Base-by-base conservation (phyloP, 2,888 invertebrate species). In the Rhimphoctona megacephalus region DNA sequence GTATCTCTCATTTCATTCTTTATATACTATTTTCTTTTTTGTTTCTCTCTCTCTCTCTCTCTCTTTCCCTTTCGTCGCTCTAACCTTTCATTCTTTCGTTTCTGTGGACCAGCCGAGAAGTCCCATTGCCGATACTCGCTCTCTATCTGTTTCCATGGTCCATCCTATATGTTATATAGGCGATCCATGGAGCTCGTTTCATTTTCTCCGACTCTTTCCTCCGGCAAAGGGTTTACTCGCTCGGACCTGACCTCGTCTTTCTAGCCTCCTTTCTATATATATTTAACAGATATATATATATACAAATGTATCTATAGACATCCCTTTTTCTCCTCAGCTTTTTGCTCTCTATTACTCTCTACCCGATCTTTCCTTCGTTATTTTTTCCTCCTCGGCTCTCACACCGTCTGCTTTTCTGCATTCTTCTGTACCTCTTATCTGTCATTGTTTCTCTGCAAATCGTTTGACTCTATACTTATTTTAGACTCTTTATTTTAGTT, bases 1-100 rank as follows among this genome's bases (percentile, higher is more conserved):
- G 88, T 88, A 83, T 87, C 81, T 83, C 76, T 83, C 80, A 79
- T 82, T 80, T 83, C 64, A 72, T 83, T 83, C 67, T 76, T 80
- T 52, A 70, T 83, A 66, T 76, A 57, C 36, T 67, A 57, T 85
- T 52, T 77, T 76, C 46, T 80, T 46, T 79, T 57, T 74, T 17
- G 19, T 66, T 19, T 46, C 25, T 25, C 43, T 69, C 46, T 30
- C 46, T 69, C 43, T 39, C 43, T 43, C 43, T 39, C 46, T 19
- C 19, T 43, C 25, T 69, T 22, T 25, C 33, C 49, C 30, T 61
- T 49, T 74, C 66, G 43, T 73, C 54, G 78, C 81, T 82, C 73
- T 57, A 85, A 66, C 81, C 66, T 83, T 77, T 76, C 49, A 69
- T 74, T 80, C 73, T 72, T 79, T 85, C 52, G 67, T 52, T 66